A percentile compares a stretch with the other conserved stretches of the same genome.
These are phyloP conservation scores for Synchiropus splendidus DNA, from an alignment of 2,113 vertebrate genomes.

Conservation along the genomic window DNA sequence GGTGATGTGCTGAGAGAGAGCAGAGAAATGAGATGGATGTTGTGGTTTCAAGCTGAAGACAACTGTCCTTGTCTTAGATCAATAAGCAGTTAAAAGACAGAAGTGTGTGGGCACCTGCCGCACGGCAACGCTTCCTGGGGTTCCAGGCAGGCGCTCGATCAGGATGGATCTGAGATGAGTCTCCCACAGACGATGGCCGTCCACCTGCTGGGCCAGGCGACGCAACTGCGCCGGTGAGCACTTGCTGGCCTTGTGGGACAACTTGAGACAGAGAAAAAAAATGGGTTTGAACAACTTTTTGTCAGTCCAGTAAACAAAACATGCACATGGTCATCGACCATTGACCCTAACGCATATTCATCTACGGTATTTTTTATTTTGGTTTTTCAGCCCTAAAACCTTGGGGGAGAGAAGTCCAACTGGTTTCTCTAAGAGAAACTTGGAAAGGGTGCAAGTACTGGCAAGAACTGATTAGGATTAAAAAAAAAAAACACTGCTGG, in stretches of 20 bases:
- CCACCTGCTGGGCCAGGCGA: conserved; percentile 64
- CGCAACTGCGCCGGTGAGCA: conserved; percentile 60
- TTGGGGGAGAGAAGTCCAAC: too few species aligned
- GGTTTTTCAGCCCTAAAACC: too few species aligned
- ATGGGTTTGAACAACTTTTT: not conserved
- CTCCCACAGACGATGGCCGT: conserved; percentile 72
- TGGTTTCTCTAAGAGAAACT: too few species aligned
- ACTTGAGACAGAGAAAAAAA: conserved; percentile 23
- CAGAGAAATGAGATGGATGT: conserved; percentile 9
- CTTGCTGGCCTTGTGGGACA: conserved; percentile 64
- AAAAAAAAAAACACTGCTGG: too few species aligned
- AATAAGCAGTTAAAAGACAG: too few species aligned
- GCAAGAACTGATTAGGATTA: too few species aligned
- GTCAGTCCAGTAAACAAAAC: too few species aligned
- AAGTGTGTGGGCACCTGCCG: conserved; percentile 67
- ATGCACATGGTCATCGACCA: too few species aligned
- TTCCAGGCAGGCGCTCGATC: conserved; percentile 72
- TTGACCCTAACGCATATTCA: too few species aligned
- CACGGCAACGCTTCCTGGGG: conserved; percentile 66
- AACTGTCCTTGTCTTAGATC: not conserved
- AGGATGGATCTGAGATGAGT: conserved; percentile 72
- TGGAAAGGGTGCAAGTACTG: too few species aligned
- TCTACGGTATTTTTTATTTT: too few species aligned
- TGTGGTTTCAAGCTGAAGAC: not conserved
- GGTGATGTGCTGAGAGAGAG: conserved; percentile 69